Percentiles rank a stretch among this genome's conserved stretches.
phyloP scores from a whole-genome alignment of 2,797 vertebrate genomes.

The Iguana delicatissima region DNA sequence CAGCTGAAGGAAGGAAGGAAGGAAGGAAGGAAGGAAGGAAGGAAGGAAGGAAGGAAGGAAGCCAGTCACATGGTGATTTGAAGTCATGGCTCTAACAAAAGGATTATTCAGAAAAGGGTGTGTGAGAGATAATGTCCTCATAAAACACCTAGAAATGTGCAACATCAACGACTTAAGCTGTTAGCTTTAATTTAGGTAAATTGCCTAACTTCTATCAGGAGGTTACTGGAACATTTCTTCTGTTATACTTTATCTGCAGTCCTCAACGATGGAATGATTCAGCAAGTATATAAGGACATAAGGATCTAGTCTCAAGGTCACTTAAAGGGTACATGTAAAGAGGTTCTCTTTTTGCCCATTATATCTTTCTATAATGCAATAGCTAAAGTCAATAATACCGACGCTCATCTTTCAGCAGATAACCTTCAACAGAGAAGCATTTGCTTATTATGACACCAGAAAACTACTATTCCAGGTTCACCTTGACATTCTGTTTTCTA shows the following conservation, averaged over 20 bases:
- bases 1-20: neutral
- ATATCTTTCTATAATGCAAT: neutral
- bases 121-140: neutral
- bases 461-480: slow-evolving; percentile 18
- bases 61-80: neutral
- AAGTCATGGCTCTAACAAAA: neutral
- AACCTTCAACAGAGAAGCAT: slow-evolving; percentile 7
- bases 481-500: slow-evolving; percentile 43
- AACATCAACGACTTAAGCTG: neutral
- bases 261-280: no score
- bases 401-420: neutral
- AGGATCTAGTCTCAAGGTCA: slow-evolving; percentile 17
- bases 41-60: neutral
- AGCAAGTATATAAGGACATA: neutral
- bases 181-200: neutral
- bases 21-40: neutral
- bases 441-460: slow-evolving; percentile 18
- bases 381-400: neutral
- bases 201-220: neutral
- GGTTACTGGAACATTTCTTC: neutral
- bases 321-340: neutral
- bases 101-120: neutral
- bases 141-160: neutral
- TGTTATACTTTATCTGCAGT: neutral
- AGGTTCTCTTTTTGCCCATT: neutral